Evolutionary conservation across 30 jellyfish, hydroid and myxozoan species (phyloP), one percentile per base, ranked within the genome.

Genomic region (Sanderia malayensis): DNA sequence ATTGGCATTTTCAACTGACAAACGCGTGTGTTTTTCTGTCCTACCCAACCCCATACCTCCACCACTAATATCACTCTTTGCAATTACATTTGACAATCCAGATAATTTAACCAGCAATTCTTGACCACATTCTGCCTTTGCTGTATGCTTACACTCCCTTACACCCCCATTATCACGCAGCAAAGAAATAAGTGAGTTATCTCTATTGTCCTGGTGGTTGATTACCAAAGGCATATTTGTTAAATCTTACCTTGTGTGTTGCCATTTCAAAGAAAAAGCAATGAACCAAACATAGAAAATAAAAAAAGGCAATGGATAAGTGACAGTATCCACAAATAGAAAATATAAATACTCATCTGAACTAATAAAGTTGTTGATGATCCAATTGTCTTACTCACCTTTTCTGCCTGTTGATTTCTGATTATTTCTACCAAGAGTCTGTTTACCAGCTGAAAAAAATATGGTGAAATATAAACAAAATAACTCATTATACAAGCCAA

Each of bases 181-280:
- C 15, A 41, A 6, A 6, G 55, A 15, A 41, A 41, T 6, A 15
- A 6, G 55, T 8, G 8, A 15, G 15, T 8, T 41, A 41, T 15
- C 55, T 8, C 55, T 6, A 15, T 41, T 41, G 55, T 41, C 8
- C 15, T 6, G 55, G 18, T 24, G 11, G 18, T 11, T 4, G 18
- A 4, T 49, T 49, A 24, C 6, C 3, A 18, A 9, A 9, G 27
- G 18, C 6, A 49, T 2, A 6, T 34, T 69, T 69, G 81, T 69
- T 69, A 31, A 60, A 74, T 74, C 86, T 74, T 74, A 74, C 86
- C 86, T 74, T 74, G 41, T 74, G 17, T 20, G 19, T 63, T 74
- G 86, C 86, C 86, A 60, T 57, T 59, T 61, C 45, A 52, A 62
- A 60, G 74, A 46, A 60, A 34, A 60, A 62, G 21, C 58, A 30